Conservation (phyloP, 2,797 vertebrate species). For the Trematomus bernacchii region DNA sequence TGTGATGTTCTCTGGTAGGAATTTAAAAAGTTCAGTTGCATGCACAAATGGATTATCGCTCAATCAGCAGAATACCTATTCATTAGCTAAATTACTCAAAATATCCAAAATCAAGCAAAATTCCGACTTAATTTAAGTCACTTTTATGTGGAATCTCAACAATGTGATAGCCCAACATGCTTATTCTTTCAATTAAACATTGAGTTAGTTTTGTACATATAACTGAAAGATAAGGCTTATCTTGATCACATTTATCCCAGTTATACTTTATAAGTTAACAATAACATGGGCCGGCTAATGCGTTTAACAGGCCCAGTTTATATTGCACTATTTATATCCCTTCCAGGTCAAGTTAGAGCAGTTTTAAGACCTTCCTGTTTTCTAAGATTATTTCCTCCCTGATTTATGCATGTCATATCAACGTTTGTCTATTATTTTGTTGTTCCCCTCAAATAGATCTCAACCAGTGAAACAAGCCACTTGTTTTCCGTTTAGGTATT, state of each 20-base stretch:
- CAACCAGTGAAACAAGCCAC: constrained; percentile 15
- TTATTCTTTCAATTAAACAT: constrained; percentile 20
- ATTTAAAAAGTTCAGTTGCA: too few species aligned
- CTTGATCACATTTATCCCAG: constrained; percentile 28
- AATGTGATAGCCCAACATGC: neutral
- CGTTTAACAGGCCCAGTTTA: constrained; percentile 59
- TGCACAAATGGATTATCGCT: too few species aligned
- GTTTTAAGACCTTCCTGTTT: constrained; percentile 47
- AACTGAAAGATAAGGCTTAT: neutral
- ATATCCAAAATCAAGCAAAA: neutral
- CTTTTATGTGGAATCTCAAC: constrained; percentile 32
- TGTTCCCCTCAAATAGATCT: neutral
- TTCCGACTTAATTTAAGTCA: constrained; percentile 41
- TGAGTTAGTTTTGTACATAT: constrained; percentile 34
- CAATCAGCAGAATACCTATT: too few species aligned
- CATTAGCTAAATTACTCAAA: too few species aligned
- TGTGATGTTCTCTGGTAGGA: too few species aligned
- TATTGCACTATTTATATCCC: constrained; percentile 80
- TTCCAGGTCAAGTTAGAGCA: constrained; percentile 63
- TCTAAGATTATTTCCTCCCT: constrained; percentile 43
- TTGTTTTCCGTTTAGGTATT: constrained; percentile 23
- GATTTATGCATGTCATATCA: constrained; percentile 47
- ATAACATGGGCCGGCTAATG: constrained; percentile 31
- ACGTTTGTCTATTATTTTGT: constrained; percentile 24
- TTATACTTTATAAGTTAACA: constrained; percentile 32